Percentiles rank a stretch among this genome's conserved stretches.
Evolutionary conservation across 2,797 vertebrate species (phyloP).

Genomic region (Propithecus deckenii): DNA sequence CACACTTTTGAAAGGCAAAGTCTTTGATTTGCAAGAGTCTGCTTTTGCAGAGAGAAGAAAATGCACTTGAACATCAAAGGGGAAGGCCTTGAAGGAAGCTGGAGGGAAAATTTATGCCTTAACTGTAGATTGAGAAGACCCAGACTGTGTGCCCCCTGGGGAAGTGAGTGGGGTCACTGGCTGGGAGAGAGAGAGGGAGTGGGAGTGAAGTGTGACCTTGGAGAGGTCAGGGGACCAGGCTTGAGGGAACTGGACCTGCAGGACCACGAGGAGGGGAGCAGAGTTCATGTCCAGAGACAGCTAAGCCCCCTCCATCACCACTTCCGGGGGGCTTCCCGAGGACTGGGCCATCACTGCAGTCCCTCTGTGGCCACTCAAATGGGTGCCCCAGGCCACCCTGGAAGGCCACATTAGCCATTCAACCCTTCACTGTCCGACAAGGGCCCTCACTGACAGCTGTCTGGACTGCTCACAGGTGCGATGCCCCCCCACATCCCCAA

Average conservation of each 20-base stretch:
- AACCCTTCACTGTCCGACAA: background rate
- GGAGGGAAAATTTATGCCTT: slow-evolving; percentile 15
- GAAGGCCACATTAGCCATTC: background rate
- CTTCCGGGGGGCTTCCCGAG: background rate
- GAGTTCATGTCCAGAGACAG: background rate
- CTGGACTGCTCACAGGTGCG: background rate
- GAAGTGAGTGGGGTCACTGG: background rate
- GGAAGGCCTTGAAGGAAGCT: slow-evolving; percentile 38
- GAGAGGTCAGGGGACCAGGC: background rate
- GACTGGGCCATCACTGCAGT: background rate
- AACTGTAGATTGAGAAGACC: background rate
- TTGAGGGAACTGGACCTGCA: background rate
- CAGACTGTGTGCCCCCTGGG: background rate
- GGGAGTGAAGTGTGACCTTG: background rate
- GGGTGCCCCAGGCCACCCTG: background rate
- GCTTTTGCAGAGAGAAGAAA: slow-evolving; percentile 63
- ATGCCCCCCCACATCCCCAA: background rate
- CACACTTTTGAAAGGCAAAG: slow-evolving; percentile 48
- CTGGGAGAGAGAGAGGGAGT: background rate
- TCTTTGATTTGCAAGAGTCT: slow-evolving; percentile 72
- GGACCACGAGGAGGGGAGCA: background rate
- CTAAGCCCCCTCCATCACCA: background rate
- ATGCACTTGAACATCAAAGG: slow-evolving; percentile 70
- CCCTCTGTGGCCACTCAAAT: background rate
- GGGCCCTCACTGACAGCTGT: background rate